Evolutionary conservation across 2,797 vertebrate species (phyloP), one percentile per base, ranked within the genome.

Genomic region (Pelodytes ibericus): DNA sequence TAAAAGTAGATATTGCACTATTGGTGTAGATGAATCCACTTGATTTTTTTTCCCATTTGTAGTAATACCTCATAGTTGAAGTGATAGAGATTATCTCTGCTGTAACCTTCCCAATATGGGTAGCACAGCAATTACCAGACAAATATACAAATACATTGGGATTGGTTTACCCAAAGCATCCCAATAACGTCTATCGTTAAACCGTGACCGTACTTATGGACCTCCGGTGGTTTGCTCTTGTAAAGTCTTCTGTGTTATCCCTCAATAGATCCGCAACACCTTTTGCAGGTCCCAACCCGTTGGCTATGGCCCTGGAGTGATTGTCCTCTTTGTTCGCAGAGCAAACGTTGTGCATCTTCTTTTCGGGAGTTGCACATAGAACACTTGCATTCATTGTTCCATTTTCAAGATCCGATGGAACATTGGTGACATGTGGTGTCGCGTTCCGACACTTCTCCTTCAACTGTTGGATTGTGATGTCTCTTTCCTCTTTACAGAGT

Each of bases 391-490:
- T 82, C 66, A 16, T 0, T 15, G 2, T 26, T 49, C 7, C 58
- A 20, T 78, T 53, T 8, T 56, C 27, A 81, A 71, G 4, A 41
- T 80, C 74, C 10, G 41, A 68, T 41, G 81, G 7, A 25, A 41
- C n/a, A 39, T 76, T 18, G 1, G 20, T 18, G 18, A 10, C 3
- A 51, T 31, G 22, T 7, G 18, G 39, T 7, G 80, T 44, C 57
- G 33, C 0, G 9, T 15, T n/a, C 65, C 75, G 67, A 25, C 73
- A 74, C 24, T 74, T 80, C 72, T 84, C 86, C 83, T 88, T 93
- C 91, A 93, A 88, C 80, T 91, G 92, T 81, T 89, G 90, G 65
- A 96, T 93, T 86, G 87, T 89, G 61, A 85, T 77, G 2, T 93
- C 88, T 80, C 82, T 88, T 2, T 84, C 81, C 18, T 74, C 86